Evolutionary conservation across 1,140 invertebrate species (phyloP), one percentile per base, ranked within the genome.

Genomic region (Drosophila simulans): DNA sequence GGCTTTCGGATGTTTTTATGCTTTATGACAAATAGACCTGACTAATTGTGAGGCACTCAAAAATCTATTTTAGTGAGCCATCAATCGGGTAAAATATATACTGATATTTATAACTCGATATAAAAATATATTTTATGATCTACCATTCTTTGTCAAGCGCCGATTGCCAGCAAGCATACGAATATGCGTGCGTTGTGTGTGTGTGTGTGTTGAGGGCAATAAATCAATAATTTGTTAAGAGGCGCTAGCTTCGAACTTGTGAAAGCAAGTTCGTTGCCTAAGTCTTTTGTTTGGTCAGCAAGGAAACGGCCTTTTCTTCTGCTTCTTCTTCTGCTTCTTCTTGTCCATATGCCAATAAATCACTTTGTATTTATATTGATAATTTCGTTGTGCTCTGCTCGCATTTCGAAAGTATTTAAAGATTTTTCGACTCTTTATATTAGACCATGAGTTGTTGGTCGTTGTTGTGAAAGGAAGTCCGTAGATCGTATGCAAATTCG

Each of bases 201-300:
- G 34, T 60, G 52, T 45, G 40, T 45, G 35, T 74, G 70, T 73
- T 71, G 71, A 51, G 45, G 68, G 72, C 77, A 54, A 83, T 88
- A 88, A 88, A 84, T 88, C 76, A 88, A 80, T 88, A 88, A 83
- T 80, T 80, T 84, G 80, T 88, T 80, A 77, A 80, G 53, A 69
- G 74, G 71, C 84, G 80, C 83, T 75, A 75, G 72, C 17, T 43
- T 37, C 15, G 31, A 27, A 20, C 20, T 84, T 80, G 85, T 89
- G 84, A 89, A 90, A 90, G 86, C 86, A 82, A 90, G 88, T 90
- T 90, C 77, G 88, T 88, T 86, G 86, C 77, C 88, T 76, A 86
- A 90, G 88, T 90, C 88, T 83, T 90, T 90, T 83, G 82, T 83
- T 80, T 80, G 46, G 66, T 37, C 64, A 70, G 69, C 70, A 75